These are phyloP conservation scores for Hexactinellida sp. DNA, from an alignment of 37 sponge, comb jelly and placozoan genomes.

Conservation along the genomic window DNA sequence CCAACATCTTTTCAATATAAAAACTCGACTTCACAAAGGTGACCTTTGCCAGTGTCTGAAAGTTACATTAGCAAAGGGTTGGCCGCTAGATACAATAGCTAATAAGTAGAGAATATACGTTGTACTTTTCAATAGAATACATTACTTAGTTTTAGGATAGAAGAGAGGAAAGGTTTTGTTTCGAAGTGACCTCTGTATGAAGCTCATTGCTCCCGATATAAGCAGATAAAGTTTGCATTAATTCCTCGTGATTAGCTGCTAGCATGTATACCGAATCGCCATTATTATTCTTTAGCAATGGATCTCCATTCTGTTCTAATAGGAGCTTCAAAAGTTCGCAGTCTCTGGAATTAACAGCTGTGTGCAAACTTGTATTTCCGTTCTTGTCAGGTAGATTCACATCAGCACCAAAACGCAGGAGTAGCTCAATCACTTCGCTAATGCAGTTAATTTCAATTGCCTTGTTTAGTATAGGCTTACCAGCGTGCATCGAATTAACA, in stretches of 20 bases:
- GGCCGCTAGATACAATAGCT: no score
- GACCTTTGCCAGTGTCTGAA: no score
- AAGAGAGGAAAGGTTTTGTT: background rate
- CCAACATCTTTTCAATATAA: background rate
- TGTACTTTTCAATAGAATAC: no score
- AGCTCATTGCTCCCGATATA: background rate
- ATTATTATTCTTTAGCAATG: conserved; percentile 3
- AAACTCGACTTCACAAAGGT: no score
- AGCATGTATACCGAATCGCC: background rate
- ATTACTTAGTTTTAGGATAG: background rate
- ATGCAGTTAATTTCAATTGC: background rate
- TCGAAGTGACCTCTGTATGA: background rate
- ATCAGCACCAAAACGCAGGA: background rate
- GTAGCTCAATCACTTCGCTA: background rate
- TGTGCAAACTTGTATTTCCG: background rate
- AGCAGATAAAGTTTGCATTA: background rate
- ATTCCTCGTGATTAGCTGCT: background rate
- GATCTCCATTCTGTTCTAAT: conserved; percentile 1
- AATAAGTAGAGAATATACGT: no score
- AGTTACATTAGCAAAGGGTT: no score
- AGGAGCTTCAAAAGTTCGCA: background rate
- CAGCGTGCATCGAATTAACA: background rate
- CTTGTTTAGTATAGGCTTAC: conserved; percentile 12
- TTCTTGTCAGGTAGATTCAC: background rate
- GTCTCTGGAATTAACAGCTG: background rate